A percentile compares a stretch with the other conserved stretches of the same genome.
These are phyloP conservation scores for Pseudorasbora parva DNA, from an alignment of 2,113 vertebrate species.

Conservation along the genomic window DNA sequence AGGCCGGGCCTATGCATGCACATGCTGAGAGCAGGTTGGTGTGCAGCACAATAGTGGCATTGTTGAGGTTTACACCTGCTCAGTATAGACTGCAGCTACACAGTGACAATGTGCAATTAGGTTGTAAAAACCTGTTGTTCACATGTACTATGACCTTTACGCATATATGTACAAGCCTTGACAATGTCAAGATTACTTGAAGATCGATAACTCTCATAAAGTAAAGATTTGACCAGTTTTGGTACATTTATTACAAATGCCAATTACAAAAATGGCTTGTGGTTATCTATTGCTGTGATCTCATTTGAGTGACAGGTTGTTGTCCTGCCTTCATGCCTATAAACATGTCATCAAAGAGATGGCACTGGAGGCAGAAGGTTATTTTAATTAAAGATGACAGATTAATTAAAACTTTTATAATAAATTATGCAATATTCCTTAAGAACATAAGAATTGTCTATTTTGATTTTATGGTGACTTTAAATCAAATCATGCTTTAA, in stretches of 20 bases:
- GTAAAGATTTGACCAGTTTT: not conserved
- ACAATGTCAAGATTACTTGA: not conserved
- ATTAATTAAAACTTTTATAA: no score
- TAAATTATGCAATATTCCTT: no score
- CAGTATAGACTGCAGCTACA: not conserved
- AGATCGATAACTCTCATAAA: not conserved
- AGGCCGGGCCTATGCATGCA: not conserved
- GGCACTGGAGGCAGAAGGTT: no score
- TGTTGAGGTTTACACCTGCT: constrained; percentile 13
- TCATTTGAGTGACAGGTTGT: no score
- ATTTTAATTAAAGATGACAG: no score
- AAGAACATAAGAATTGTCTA: no score
- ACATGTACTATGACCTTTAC: not conserved
- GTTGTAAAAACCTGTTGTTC: not conserved
- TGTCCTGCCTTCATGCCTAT: no score
- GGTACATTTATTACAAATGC: not conserved
- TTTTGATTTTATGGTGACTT: no score
- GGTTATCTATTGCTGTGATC: no score
- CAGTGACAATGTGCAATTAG: not conserved
- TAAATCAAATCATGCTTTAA: not conserved
- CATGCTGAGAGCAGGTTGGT: not conserved
- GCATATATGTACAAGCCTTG: not conserved
- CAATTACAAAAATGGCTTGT: not conserved
- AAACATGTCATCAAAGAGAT: no score
- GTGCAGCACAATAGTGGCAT: not conserved